Conservation (phyloP, 2,113 vertebrate genomes). For the Antidorcas marsupialis region DNA sequence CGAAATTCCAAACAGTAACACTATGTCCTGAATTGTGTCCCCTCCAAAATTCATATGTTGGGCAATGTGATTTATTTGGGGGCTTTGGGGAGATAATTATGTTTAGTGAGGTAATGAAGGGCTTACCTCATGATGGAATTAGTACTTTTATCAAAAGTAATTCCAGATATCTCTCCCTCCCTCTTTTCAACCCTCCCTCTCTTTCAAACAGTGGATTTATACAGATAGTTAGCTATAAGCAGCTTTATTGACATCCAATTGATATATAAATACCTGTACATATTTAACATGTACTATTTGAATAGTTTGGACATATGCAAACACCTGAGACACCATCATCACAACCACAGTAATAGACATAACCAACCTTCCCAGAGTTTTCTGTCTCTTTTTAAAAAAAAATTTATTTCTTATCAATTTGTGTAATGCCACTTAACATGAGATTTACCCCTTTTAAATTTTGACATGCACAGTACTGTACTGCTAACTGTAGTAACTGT, state of each 20-base stretch:
- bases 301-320: not conserved
- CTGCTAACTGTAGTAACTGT: not conserved
- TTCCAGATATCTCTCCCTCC: not conserved
- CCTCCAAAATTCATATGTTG: not conserved
- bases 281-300: not conserved
- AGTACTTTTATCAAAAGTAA: not conserved
- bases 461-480: not conserved
- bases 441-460: not conserved
- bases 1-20: conserved; percentile 2
- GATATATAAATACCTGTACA: not conserved
- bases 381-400: not conserved
- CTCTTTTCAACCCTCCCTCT: not conserved
- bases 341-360: not conserved
- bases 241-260: not conserved
- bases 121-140: not conserved
- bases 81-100: not conserved
- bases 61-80: not conserved
- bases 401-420: not conserved
- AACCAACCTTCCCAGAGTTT: not conserved
- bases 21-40: not conserved
- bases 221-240: not conserved
- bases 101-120: not conserved
- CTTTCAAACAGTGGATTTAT: not conserved
- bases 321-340: not conserved
- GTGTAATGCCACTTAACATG: not conserved